A percentile compares a stretch with the other conserved stretches of the same genome.
Conservation (phyloP, 2,797 vertebrate species). For the Sebastiscus albofasciatus region DNA sequence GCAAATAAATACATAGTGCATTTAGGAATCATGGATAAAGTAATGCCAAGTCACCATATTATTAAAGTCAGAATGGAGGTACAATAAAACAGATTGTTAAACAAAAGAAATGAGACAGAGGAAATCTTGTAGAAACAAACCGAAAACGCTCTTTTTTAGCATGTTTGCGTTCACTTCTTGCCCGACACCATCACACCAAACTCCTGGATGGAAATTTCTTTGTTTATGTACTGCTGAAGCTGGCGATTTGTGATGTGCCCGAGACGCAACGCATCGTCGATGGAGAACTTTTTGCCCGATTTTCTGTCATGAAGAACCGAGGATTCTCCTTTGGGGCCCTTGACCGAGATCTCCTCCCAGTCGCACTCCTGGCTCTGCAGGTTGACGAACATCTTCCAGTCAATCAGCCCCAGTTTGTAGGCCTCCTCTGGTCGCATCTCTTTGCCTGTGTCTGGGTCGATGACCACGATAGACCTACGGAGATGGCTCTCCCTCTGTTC, state of each 20-base stretch:
- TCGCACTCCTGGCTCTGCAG: constrained; percentile 97
- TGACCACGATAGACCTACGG: constrained; percentile 94
- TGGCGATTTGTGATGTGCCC: constrained; percentile 89
- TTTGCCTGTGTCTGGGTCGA: constrained; percentile 93
- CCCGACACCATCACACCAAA: constrained; percentile 94
- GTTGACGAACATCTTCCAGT: constrained; percentile 98
- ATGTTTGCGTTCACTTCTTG: constrained; percentile 68
- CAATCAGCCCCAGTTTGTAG: constrained; percentile 91
- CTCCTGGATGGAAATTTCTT: constrained; percentile 97
- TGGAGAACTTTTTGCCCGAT: constrained; percentile 94
- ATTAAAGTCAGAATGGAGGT: constrained; percentile 21
- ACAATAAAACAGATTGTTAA: constrained; percentile 12
- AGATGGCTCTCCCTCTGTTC: constrained; percentile 97
- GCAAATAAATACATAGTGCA: constrained; percentile 66
- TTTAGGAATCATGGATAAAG: constrained; percentile 23
- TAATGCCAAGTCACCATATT: constrained; percentile 42
- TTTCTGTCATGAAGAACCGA: constrained; percentile 95
- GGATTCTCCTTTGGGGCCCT: constrained; percentile 91
- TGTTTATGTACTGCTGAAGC: constrained; percentile 92
- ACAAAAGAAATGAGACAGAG: constrained; percentile 13
- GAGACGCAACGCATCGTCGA: constrained; percentile 90
- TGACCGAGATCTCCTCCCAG: constrained; percentile 96
- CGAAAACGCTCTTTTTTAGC: not conserved
- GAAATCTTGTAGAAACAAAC: constrained; percentile 10
- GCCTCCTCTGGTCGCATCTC: constrained; percentile 97